Conservation (phyloP, 2,888 invertebrate species). For the Pachymerium ferrugineum region DNA sequence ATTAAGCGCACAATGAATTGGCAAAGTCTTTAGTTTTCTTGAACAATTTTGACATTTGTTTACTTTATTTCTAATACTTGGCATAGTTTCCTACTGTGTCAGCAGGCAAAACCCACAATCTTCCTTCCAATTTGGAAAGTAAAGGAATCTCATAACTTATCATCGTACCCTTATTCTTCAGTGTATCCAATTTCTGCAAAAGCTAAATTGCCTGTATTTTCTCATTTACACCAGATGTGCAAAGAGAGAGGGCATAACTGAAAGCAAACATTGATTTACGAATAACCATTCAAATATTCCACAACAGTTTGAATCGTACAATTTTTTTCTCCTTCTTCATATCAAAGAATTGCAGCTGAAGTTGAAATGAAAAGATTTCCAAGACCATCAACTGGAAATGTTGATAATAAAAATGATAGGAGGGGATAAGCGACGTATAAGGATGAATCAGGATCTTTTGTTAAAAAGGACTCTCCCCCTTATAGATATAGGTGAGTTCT, state of each 20-base stretch:
- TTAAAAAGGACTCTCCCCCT: background rate
- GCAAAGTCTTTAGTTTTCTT: no score
- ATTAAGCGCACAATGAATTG: no score
- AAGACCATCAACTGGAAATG: slow-evolving; percentile 11
- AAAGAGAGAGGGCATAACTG: background rate
- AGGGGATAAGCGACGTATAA: slow-evolving; percentile 16
- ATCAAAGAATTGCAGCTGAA: slow-evolving; percentile 9
- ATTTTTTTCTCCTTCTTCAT: no score
- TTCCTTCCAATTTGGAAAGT: no score
- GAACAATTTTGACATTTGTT: no score
- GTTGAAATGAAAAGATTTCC: slow-evolving; percentile 24
- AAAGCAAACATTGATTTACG: background rate
- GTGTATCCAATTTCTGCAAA: no score
- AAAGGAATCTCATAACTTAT: no score
- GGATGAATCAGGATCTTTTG: slow-evolving; percentile 10
- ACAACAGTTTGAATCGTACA: background rate
- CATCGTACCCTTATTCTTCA: no score
- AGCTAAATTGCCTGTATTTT: no score
- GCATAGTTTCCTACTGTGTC: no score
- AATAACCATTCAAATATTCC: background rate
- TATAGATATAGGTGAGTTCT: slow-evolving; percentile 20
- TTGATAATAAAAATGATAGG: slow-evolving; percentile 26
- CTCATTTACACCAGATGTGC: background rate
- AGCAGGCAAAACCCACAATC: no score
- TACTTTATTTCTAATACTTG: no score